These are phyloP conservation scores for Coccyzus lansbergi DNA, from an alignment of 2,797 vertebrate species.

Conservation along the genomic window DNA sequence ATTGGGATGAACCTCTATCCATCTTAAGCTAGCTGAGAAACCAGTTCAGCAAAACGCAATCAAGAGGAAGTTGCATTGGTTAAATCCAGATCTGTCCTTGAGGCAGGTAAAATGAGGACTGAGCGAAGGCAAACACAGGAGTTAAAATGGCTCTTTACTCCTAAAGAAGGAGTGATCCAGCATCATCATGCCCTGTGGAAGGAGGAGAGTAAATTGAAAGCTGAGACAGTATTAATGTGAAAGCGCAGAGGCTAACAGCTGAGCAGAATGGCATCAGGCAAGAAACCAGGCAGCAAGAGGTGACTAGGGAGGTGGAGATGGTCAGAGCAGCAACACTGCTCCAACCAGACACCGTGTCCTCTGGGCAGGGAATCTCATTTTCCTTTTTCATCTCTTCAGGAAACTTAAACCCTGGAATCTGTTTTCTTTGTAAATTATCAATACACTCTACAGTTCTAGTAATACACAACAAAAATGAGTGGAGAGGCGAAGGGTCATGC, in stretches of 20 bases:
- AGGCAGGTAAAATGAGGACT: background rate
- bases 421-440: background rate
- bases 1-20: background rate
- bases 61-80: background rate
- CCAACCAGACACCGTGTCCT: background rate
- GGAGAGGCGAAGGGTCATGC: background rate
- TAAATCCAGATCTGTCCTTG: background rate
- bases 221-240: background rate
- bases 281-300: background rate
- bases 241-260: fast-evolving
- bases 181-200: fast-evolving
- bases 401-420: background rate
- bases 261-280: background rate
- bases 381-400: background rate
- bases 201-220: background rate
- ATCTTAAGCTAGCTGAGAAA: background rate
- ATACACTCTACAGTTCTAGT: background rate
- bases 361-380: background rate
- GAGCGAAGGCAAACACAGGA: background rate
- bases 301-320: background rate
- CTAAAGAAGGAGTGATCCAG: background rate
- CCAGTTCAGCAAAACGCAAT: background rate
- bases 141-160: background rate
- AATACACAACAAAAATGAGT: background rate
- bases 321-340: background rate